Evolutionary conservation across 2,888 invertebrate genomes (phyloP).

Genomic region (Metellina segmentata): DNA sequence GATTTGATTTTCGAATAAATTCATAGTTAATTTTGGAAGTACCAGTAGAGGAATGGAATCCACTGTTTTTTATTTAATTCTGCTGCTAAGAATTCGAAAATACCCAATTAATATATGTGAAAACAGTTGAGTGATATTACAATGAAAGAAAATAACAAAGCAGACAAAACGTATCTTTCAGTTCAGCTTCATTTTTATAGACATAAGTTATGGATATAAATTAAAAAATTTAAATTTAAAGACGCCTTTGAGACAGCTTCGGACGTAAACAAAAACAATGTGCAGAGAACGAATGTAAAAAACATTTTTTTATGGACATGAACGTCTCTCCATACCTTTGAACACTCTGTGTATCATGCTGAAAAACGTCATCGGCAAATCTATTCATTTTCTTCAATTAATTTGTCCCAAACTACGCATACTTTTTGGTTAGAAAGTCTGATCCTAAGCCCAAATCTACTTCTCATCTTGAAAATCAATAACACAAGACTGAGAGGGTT

Average conservation of each 20-base stretch:
- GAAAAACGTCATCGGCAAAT: neutral
- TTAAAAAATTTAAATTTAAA: neutral
- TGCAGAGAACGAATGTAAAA: neutral
- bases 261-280: constrained; percentile 52
- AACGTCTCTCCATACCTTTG: constrained; percentile 1
- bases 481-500: constrained; percentile 43
- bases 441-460: constrained; percentile 2
- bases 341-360: neutral
- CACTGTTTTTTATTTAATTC: no score
- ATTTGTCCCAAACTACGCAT: constrained; percentile 33
- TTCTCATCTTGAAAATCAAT: constrained; percentile 63
- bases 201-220: neutral
- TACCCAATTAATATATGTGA: no score
- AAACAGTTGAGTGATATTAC: no score
- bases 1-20: no score
- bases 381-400: constrained; percentile 47
- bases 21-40: no score
- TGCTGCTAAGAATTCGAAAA: no score
- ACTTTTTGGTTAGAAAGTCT: constrained; percentile 1
- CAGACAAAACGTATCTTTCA: neutral
- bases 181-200: neutral
- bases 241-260: constrained; percentile 3
- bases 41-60: no score
- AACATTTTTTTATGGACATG: neutral
- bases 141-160: no score